These are phyloP conservation scores for Bhutanitis thaidina DNA, from an alignment of 2,888 invertebrate genomes.

Conservation along the genomic window DNA sequence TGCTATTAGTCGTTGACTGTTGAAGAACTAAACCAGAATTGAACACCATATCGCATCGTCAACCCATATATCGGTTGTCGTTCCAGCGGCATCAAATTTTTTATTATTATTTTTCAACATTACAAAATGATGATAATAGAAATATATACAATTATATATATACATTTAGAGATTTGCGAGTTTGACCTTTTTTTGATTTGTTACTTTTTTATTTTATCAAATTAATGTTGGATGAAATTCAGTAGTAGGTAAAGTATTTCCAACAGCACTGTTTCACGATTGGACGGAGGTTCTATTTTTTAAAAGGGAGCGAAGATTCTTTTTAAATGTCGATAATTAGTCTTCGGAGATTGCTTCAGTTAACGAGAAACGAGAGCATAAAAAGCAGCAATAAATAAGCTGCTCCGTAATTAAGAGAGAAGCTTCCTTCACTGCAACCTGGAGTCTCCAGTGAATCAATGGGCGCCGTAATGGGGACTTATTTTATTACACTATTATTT, in stretches of 20 bases:
- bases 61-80: too few species aligned
- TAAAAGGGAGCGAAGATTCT: conserved; percentile 15
- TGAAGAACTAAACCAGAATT: too few species aligned
- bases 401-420: conserved; percentile 38
- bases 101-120: too few species aligned
- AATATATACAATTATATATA: too few species aligned
- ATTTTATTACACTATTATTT: conserved; percentile 1
- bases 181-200: too few species aligned
- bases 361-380: conserved; percentile 35
- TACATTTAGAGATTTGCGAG: too few species aligned
- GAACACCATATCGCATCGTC: too few species aligned
- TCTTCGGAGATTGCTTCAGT: conserved; percentile 44
- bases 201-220: background rate
- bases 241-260: too few species aligned
- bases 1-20: too few species aligned
- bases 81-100: too few species aligned
- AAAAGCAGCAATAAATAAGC: conserved; percentile 44
- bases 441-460: conserved; percentile 16
- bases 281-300: background rate
- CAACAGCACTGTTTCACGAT: background rate
- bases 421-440: conserved; percentile 22
- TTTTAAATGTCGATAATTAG: conserved; percentile 51
- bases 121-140: too few species aligned
- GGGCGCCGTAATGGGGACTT: conserved; percentile 23
- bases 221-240: too few species aligned